phyloP scores from a whole-genome alignment of 2,797 vertebrate species.

The Moxostoma hubbsi region DNA sequence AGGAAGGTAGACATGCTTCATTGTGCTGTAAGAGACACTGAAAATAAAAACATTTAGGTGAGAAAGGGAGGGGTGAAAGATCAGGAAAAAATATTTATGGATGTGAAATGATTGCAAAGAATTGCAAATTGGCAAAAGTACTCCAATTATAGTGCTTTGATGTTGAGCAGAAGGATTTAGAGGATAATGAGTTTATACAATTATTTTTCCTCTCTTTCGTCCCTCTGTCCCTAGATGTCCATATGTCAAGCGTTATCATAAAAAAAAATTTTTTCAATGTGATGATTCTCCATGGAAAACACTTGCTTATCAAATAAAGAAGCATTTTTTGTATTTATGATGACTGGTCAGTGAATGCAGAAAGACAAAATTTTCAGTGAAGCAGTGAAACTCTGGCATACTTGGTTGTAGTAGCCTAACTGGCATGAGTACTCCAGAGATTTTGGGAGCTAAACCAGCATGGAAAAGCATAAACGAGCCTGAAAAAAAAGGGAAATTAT shows the following conservation, averaged over 20 bases:
- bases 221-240: background rate
- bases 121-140: background rate
- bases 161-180: background rate
- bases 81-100: background rate
- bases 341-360: slow-evolving; percentile 15
- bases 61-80: background rate
- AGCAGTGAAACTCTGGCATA: too few relatives aligned
- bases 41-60: too few relatives aligned
- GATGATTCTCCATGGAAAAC: slow-evolving; percentile 23
- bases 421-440: too few relatives aligned
- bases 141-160: background rate
- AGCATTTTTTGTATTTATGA: slow-evolving; percentile 9
- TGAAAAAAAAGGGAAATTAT: too few relatives aligned
- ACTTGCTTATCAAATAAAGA: slow-evolving; percentile 1
- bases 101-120: background rate
- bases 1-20: background rate
- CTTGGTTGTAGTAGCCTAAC: too few relatives aligned
- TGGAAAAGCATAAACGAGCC: too few relatives aligned
- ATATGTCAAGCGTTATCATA: slow-evolving; percentile 49
- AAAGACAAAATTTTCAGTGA: background rate
- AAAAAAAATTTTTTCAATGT: slow-evolving; percentile 27
- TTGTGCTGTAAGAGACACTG: background rate
- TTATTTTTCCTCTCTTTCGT: background rate
- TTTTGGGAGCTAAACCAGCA: too few relatives aligned
- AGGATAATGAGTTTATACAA: background rate